Percentiles rank a stretch among this genome's conserved stretches.
These are phyloP conservation scores for Pseudococcus longispinus DNA, from an alignment of 2,888 invertebrate genomes.

Conservation along the genomic window DNA sequence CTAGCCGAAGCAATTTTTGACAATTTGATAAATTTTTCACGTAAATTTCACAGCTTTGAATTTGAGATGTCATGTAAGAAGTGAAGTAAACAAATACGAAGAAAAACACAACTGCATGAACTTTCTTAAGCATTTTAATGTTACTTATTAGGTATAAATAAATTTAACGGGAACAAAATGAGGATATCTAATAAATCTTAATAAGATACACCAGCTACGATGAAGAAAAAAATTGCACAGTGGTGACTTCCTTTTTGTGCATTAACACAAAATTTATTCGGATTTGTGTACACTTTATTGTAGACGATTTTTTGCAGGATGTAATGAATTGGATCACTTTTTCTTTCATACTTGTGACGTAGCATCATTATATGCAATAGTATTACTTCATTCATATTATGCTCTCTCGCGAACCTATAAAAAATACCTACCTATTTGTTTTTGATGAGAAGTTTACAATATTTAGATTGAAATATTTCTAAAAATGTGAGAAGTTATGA, in stretches of 20 bases:
- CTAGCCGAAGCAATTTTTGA: not conserved
- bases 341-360: not conserved
- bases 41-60: not conserved
- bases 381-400: not conserved
- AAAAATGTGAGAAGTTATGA: too few relatives aligned
- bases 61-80: not conserved
- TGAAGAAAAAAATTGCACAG: constrained; percentile 37
- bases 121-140: not conserved
- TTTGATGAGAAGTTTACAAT: too few relatives aligned
- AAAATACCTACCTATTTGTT: not conserved
- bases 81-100: not conserved
- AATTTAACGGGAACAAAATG: constrained; percentile 1
- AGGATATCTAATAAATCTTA: constrained; percentile 48
- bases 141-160: not conserved
- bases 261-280: constrained; percentile 32
- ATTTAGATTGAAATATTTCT: too few relatives aligned
- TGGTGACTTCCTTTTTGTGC: constrained; percentile 42
- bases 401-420: too few relatives aligned
- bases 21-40: not conserved
- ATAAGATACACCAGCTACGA: not conserved
- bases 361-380: not conserved
- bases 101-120: not conserved
- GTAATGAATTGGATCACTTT: constrained; percentile 47
- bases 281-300: constrained; percentile 8
- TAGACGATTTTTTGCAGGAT: constrained; percentile 35